phyloP scores from a whole-genome alignment of 2,888 invertebrate species.

The Drosophila mettleri region DNA sequence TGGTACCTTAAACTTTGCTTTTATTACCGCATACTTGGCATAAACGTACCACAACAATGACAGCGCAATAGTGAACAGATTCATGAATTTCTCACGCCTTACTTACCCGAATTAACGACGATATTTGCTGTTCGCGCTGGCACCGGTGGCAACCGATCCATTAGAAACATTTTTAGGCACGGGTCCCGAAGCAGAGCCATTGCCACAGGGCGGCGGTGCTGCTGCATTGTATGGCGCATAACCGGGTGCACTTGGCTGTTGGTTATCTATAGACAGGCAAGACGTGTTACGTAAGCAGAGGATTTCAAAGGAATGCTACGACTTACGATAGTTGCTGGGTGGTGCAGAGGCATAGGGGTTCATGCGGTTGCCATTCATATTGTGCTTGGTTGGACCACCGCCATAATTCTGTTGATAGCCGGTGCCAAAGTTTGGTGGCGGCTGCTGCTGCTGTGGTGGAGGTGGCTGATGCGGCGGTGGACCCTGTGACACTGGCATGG shows the following conservation, averaged over 20 bases:
- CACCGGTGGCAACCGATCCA: conserved; percentile 63
- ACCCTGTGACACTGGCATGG: conserved; percentile 54
- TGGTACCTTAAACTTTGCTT: conserved; percentile 49
- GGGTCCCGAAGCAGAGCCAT: conserved; percentile 47
- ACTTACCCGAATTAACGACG: conserved; percentile 71
- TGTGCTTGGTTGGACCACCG: conserved; percentile 92
- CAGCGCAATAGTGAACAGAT: conserved; percentile 17
- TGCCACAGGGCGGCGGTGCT: conserved; percentile 62
- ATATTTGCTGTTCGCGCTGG: conserved; percentile 72
- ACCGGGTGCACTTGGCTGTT: conserved; percentile 59
- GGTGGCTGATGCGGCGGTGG: conserved; percentile 61
- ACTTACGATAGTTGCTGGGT: conserved; percentile 72
- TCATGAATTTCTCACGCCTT: conserved; percentile 12
- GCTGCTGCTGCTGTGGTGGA: conserved; percentile 50
- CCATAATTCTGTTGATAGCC: conserved; percentile 93
- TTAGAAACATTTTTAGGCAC: conserved; percentile 66
- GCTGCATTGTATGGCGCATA: conserved; percentile 70
- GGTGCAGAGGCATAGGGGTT: conserved; percentile 86
- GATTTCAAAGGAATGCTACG: background rate
- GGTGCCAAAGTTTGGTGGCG: conserved; percentile 85
- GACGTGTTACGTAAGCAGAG: background rate
- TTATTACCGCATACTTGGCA: conserved; percentile 22
- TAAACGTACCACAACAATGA: conserved; percentile 43
- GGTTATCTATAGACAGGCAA: conserved; percentile 51
- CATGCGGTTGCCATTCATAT: conserved; percentile 90